phyloP scores from a whole-genome alignment of 2,888 invertebrate species.

The Epicampocera succincta region DNA sequence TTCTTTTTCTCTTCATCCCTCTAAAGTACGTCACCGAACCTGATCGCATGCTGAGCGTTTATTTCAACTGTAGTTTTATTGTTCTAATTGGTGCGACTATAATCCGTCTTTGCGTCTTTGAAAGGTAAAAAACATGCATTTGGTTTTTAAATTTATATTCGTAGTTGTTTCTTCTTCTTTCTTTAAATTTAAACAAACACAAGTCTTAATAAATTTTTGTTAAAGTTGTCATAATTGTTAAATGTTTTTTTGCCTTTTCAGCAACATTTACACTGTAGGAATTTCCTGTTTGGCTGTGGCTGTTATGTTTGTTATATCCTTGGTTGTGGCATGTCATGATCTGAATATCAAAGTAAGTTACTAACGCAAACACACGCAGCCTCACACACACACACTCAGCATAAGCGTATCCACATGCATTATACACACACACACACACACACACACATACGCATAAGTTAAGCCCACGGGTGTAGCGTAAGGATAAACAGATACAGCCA shows the following conservation, averaged over 20 bases:
- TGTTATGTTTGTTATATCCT: slow-evolving; percentile 75
- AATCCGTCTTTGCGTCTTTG: slow-evolving; percentile 86
- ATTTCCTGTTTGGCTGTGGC: slow-evolving; percentile 66
- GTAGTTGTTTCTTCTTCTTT: no score
- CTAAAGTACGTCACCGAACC: slow-evolving; percentile 89
- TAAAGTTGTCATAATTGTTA: not conserved
- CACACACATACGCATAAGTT: no score
- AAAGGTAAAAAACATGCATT: slow-evolving; percentile 82
- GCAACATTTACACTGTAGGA: slow-evolving; percentile 72
- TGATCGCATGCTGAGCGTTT: slow-evolving; percentile 92
- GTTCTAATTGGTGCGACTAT: slow-evolving; percentile 87
- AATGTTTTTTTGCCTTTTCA: slow-evolving; percentile 59
- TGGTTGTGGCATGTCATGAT: slow-evolving; percentile 82
- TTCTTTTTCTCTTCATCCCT: no score
- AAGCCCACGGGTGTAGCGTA: no score
- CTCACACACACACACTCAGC: not conserved
- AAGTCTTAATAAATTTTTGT: not conserved
- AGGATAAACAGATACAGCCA: no score
- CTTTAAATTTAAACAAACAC: not conserved
- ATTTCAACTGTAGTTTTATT: slow-evolving; percentile 91
- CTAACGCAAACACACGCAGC: not conserved
- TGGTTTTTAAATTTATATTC: not conserved
- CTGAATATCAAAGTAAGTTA: slow-evolving; percentile 83
- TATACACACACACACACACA: no score
- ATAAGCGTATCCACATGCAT: not conserved